Percentiles rank a stretch among this genome's conserved stretches.
Evolutionary conservation across 2,113 vertebrate species (phyloP).

Genomic region (Datnioides undecimradiatus): DNA sequence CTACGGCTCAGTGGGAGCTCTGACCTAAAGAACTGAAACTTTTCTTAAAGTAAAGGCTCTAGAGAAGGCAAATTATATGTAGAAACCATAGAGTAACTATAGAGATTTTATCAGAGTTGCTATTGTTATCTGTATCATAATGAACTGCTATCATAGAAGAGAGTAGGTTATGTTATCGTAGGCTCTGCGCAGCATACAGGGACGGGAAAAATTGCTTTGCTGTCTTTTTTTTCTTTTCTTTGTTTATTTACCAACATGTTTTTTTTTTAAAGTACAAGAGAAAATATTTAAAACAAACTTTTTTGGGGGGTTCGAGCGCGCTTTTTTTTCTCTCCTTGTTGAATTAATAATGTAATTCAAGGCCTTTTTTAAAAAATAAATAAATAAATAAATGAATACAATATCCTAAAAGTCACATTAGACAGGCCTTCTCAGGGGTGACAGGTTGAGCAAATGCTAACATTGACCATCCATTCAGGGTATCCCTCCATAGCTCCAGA

Average conservation of each 20-base stretch:
- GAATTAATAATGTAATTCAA: slow-evolving; percentile 69
- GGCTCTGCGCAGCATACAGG: slow-evolving; percentile 61
- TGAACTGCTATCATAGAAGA: slow-evolving; percentile 75
- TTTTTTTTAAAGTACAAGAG: slow-evolving; percentile 69
- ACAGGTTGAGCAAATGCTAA: slow-evolving; percentile 74
- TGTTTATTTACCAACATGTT: slow-evolving; percentile 64
- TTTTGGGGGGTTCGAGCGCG: slow-evolving; percentile 58
- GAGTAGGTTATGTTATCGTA: slow-evolving; percentile 70
- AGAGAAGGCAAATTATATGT: slow-evolving; percentile 77
- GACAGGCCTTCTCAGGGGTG: slow-evolving; percentile 81
- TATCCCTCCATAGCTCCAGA: slow-evolving; percentile 71
- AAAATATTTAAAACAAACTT: slow-evolving; percentile 72
- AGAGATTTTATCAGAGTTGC: slow-evolving; percentile 81
- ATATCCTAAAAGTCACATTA: slow-evolving; percentile 63
- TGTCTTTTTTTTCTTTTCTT: slow-evolving; percentile 44
- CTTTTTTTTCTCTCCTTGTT: slow-evolving; percentile 55
- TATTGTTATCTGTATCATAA: slow-evolving; percentile 80
- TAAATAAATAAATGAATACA: no score
- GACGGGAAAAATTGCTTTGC: slow-evolving; percentile 57
- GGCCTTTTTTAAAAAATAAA: slow-evolving; percentile 73
- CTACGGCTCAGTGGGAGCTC: slow-evolving; percentile 71
- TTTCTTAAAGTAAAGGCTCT: slow-evolving; percentile 73
- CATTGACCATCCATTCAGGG: slow-evolving; percentile 79
- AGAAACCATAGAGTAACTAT: slow-evolving; percentile 79
- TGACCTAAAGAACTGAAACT: slow-evolving; percentile 59